These are phyloP conservation scores for Brachionichthys hirsutus DNA, from an alignment of 2,113 vertebrate genomes.

Conservation along the genomic window DNA sequence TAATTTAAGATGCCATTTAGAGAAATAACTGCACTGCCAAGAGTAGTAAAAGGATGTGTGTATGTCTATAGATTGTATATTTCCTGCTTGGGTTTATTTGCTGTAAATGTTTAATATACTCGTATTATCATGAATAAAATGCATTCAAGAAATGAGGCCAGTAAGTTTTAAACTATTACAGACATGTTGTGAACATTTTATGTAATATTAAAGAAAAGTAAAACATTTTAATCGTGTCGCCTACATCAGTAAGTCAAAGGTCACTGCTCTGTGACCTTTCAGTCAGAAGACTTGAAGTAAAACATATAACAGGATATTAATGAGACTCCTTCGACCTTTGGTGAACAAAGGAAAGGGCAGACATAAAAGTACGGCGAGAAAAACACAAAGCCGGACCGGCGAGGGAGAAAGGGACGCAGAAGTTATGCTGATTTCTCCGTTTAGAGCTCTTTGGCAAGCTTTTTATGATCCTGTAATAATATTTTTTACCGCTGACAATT, in stretches of 20 bases:
- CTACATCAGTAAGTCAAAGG: too few relatives aligned
- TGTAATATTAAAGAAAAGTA: too few relatives aligned
- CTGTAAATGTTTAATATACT: conserved; percentile 23
- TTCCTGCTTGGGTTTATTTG: not conserved
- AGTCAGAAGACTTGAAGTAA: conserved; percentile 40
- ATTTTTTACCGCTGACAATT: too few relatives aligned
- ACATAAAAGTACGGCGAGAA: conserved; percentile 19
- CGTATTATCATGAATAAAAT: conserved; percentile 50
- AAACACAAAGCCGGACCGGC: conserved; percentile 38
- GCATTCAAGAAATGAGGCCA: conserved; percentile 11
- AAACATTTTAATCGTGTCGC: too few relatives aligned
- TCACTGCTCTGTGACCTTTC: conserved; percentile 53
- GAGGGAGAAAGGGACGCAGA: conserved; percentile 9
- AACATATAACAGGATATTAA: conserved; percentile 53
- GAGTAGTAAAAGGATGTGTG: conserved; percentile 31
- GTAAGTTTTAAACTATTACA: not conserved
- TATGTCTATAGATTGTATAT: conserved; percentile 14
- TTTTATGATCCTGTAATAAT: too few relatives aligned
- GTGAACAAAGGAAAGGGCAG: conserved; percentile 39
- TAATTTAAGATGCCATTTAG: conserved; percentile 36
- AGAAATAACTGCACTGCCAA: conserved; percentile 31
- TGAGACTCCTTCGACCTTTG: conserved; percentile 45
- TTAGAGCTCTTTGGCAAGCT: too few relatives aligned
- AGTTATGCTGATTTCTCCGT: too few relatives aligned
- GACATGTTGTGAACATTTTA: too few relatives aligned